Evolutionary conservation across 2,888 invertebrate genomes (phyloP).

Genomic region (Ochropleura leucogaster): DNA sequence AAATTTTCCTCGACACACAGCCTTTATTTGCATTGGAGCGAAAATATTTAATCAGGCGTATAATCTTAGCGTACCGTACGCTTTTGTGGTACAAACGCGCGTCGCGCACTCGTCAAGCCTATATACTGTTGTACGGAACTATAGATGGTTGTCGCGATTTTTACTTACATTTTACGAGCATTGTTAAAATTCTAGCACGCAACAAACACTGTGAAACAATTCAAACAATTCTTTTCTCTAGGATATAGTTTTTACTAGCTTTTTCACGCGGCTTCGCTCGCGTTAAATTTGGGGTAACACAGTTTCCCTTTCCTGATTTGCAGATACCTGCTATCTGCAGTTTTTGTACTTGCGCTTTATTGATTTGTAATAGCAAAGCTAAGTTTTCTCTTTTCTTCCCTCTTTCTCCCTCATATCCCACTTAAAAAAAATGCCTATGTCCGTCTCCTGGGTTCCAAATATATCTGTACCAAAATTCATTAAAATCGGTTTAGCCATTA

Average conservation of each 20-base stretch:
- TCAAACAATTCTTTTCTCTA: not conserved
- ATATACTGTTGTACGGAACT: slow-evolving; percentile 51
- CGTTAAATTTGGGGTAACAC: too few species aligned
- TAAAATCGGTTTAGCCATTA: too few species aligned
- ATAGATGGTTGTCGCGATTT: slow-evolving; percentile 21
- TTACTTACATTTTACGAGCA: slow-evolving; percentile 1
- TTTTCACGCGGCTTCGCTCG: too few species aligned
- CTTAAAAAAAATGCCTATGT: too few species aligned
- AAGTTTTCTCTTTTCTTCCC: too few species aligned
- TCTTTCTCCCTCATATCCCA: too few species aligned
- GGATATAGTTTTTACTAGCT: not conserved
- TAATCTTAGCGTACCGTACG: slow-evolving; percentile 86
- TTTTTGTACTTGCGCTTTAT: too few species aligned
- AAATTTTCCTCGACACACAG: slow-evolving; percentile 76
- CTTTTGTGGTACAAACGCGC: slow-evolving; percentile 82
- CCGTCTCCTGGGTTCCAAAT: too few species aligned
- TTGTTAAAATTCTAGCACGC: slow-evolving; percentile 9
- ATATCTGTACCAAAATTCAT: too few species aligned
- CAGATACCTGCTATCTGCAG: too few species aligned
- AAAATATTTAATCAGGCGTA: slow-evolving; percentile 90
- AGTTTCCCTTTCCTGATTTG: too few species aligned
- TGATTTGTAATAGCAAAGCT: too few species aligned
- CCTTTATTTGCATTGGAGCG: slow-evolving; percentile 88
- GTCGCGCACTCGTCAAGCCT: slow-evolving; percentile 75
- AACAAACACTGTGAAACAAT: not conserved